phyloP scores from a whole-genome alignment of 1,140 invertebrate genomes.

The Bombus turneri region DNA sequence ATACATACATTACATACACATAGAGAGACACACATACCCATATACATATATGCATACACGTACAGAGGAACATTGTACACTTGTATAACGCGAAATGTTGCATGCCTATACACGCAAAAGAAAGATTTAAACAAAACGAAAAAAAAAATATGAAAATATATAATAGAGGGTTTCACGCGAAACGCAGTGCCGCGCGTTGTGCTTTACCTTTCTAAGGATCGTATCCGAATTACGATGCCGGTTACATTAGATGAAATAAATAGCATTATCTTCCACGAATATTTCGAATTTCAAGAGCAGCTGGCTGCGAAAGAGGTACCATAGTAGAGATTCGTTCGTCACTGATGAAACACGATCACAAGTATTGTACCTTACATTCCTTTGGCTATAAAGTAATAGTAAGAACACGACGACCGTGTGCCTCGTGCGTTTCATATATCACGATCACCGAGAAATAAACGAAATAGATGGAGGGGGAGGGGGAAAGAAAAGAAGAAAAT shows the following conservation, averaged over 20 bases:
- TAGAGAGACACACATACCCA: not conserved
- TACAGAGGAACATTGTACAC: slow-evolving; percentile 31
- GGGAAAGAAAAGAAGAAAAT: not conserved
- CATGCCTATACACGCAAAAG: slow-evolving; percentile 62
- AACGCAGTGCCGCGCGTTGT: slow-evolving; percentile 62
- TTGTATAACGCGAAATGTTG: slow-evolving; percentile 64
- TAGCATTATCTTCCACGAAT: slow-evolving; percentile 74
- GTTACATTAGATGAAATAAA: slow-evolving; percentile 48
- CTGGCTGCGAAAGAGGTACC: slow-evolving; percentile 77
- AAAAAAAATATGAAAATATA: not conserved
- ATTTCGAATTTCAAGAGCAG: slow-evolving; percentile 70
- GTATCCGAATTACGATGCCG: slow-evolving; percentile 30
- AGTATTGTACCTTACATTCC: slow-evolving; percentile 84
- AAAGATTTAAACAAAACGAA: slow-evolving; percentile 7
- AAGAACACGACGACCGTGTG: slow-evolving; percentile 63
- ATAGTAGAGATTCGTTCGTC: slow-evolving; percentile 69
- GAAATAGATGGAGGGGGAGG: not conserved
- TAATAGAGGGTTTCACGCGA: slow-evolving; percentile 41
- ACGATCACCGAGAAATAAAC: not conserved
- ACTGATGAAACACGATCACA: slow-evolving; percentile 75
- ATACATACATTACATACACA: not conserved
- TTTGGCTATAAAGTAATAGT: slow-evolving; percentile 82
- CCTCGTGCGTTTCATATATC: slow-evolving; percentile 51
- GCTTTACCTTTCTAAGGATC: slow-evolving; percentile 59
- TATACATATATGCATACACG: not conserved